phyloP scores from a whole-genome alignment of 2,113 vertebrate genomes.

The Sialia sialis region DNA sequence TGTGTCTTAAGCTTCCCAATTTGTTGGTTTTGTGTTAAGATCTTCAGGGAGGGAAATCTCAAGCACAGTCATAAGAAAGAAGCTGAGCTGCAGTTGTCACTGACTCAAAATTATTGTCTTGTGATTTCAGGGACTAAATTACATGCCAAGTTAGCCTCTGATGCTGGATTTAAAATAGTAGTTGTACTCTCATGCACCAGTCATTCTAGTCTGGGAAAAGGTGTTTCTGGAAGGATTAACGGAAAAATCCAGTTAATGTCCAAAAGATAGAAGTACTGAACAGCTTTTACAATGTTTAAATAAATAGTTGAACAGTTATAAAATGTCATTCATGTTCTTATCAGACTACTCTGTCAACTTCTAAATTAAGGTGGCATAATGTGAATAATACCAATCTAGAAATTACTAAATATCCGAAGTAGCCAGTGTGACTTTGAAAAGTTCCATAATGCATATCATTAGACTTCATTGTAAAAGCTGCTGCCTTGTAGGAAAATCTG shows the following conservation, averaged over 20 bases:
- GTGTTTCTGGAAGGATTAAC: conserved; percentile 77
- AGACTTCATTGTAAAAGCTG: not conserved
- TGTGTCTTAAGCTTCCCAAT: not conserved
- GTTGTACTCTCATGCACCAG: conserved; percentile 51
- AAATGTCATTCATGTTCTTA: conserved; percentile 24
- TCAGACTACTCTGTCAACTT: not conserved
- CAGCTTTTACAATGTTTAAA: conserved; percentile 79
- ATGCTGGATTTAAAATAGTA: conserved; percentile 65
- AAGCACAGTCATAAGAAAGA: not conserved
- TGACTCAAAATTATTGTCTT: conserved; percentile 14
- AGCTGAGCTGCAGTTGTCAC: not conserved
- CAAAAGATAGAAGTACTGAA: conserved; percentile 63
- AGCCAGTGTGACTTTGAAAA: not conserved
- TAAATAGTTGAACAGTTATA: conserved; percentile 73
- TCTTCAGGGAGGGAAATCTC: not conserved
- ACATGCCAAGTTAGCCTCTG: conserved; percentile 44
- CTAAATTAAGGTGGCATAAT: not conserved
- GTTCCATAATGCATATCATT: not conserved
- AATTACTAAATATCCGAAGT: not conserved
- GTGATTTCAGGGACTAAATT: conserved; percentile 58
- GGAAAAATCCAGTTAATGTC: conserved; percentile 76
- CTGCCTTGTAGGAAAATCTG: not conserved
- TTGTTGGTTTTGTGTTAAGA: not conserved
- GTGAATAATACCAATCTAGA: not conserved
- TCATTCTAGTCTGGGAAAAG: conserved; percentile 73